phyloP scores from a whole-genome alignment of 2,113 vertebrate species.

The Pimephales promelas region DNA sequence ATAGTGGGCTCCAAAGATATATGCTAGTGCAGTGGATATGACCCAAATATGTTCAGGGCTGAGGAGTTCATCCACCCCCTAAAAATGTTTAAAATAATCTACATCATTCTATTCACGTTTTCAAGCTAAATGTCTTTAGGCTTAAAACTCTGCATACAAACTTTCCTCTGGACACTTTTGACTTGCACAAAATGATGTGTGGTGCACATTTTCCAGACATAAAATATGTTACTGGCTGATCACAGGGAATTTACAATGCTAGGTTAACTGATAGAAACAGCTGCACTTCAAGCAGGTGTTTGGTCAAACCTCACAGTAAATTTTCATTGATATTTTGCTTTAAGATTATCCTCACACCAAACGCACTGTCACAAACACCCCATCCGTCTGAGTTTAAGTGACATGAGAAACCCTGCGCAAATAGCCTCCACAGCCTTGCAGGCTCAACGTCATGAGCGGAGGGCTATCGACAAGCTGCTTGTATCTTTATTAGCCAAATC shows the following conservation, averaged over 20 bases:
- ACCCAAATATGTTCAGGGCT: constrained; percentile 24
- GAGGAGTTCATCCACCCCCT: neutral
- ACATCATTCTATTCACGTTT: neutral
- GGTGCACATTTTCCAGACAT: constrained; percentile 26
- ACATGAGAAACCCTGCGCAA: neutral
- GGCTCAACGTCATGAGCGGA: neutral
- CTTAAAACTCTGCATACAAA: neutral
- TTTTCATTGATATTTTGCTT: neutral
- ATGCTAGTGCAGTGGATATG: neutral
- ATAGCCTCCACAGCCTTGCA: constrained; percentile 1
- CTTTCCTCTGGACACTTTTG: neutral
- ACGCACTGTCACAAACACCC: neutral
- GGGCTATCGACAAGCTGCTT: constrained; percentile 52
- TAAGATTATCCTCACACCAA: constrained; percentile 15
- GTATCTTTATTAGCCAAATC: constrained; percentile 66
- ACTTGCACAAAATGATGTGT: constrained; percentile 22
- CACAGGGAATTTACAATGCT: neutral
- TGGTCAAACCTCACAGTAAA: neutral
- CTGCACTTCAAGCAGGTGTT: constrained; percentile 30
- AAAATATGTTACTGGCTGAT: neutral
- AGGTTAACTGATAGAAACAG: constrained; percentile 31
- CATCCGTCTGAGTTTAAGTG: neutral
- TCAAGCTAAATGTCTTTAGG: neutral
- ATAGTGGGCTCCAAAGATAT: constrained; percentile 30
- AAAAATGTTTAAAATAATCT: neutral